Conservation (phyloP, 2,888 invertebrate species). For the Drosophila mettleri region DNA sequence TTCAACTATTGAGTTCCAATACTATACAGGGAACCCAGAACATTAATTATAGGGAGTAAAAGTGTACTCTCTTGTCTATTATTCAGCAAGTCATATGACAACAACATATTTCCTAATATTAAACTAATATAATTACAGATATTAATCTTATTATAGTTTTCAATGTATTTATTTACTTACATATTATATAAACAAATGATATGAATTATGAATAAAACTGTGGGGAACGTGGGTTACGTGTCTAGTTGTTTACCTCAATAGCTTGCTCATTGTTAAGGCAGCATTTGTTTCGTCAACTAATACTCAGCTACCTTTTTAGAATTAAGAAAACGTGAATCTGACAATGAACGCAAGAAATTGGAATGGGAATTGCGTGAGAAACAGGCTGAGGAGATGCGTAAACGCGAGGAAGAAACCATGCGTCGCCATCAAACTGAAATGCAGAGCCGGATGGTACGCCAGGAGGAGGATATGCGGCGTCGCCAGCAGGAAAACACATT, state of each 20-base stretch:
- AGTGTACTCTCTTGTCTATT: too few relatives aligned
- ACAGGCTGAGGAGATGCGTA: conserved; percentile 92
- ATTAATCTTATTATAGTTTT: too few relatives aligned
- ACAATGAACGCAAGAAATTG: conserved; percentile 93
- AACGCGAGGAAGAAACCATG: conserved; percentile 88
- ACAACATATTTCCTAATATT: too few relatives aligned
- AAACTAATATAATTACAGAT: too few relatives aligned
- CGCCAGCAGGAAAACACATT: conserved; percentile 94
- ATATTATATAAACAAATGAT: too few relatives aligned
- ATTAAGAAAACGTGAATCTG: conserved; percentile 93
- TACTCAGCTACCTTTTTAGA: conserved; percentile 85
- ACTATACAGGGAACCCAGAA: too few relatives aligned
- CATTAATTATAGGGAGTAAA: too few relatives aligned
- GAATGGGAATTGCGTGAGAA: conserved; percentile 93
- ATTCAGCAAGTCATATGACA: too few relatives aligned
- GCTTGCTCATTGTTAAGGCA: neutral
- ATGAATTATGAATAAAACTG: neutral
- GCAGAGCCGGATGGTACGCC: conserved; percentile 90
- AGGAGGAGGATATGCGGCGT: conserved; percentile 93
- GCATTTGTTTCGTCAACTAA: conserved; percentile 19
- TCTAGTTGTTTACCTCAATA: neutral
- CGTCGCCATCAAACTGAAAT: conserved; percentile 91
- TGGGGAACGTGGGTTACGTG: neutral
- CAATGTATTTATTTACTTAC: too few relatives aligned
- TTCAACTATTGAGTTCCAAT: too few relatives aligned